Base-by-base conservation (phyloP, 2,888 invertebrate genomes). In the Stenodema calcarata region DNA sequence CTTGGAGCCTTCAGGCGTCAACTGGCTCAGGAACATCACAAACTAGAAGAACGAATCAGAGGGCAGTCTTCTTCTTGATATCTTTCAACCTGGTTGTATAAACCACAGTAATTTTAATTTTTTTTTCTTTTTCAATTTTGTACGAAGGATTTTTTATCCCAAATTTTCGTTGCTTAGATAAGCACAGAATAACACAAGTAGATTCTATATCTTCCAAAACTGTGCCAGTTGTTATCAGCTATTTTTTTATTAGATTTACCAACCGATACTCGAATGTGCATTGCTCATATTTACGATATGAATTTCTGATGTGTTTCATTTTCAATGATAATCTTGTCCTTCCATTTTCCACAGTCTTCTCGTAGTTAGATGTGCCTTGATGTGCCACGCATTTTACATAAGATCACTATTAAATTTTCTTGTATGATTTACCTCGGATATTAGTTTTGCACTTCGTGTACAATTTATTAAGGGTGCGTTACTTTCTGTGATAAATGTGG, bases 1-100 rank as follows among this genome's bases (percentile, higher is more conserved):
- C 88, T 89, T 11, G 89, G 89, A 42, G 89, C 89, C 14, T 88
- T 89, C 81, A 42, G 89, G 12, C 87, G 88, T 16, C 89, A 89
- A 50, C 86, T 89, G 47, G 89, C 89, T 54, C 78, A 89, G 28
- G 89, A 89, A 54, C 89, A 89, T 69, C 80, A 88, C 70, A 87
- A 87, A 41, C 88, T 89, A 75, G 88, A 89, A 81, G 87, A 89
- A 44, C 70, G 88, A 12, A 78, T 87, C 14, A 82, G 81, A 44
- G 70, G 80, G 11, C 87, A 87, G 23, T 75, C 87, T 2, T 82
- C 82, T 30, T 50, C 80, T 16, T 62, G 42, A 54, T 82, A 87
- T 18, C 62, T 87, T 35, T 86, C 87, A 23, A 28, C 69, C 6
- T 87, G 78, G 30, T 75, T 87, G 27, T 86, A 87, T 47, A 73